Evolutionary conservation across 2,113 vertebrate species (phyloP), one percentile per base, ranked within the genome.

Genomic region (Tringa solitaria): DNA sequence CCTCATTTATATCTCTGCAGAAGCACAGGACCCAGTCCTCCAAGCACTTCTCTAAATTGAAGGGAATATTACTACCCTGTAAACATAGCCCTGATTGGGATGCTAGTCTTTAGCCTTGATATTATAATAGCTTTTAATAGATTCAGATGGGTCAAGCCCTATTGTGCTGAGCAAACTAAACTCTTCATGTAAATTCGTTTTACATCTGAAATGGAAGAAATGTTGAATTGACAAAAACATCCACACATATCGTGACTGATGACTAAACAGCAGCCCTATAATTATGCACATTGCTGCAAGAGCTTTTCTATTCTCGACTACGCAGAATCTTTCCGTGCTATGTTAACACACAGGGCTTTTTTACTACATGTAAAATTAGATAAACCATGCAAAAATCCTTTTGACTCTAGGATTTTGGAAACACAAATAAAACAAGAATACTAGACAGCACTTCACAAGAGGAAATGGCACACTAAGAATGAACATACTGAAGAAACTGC

Each of bases 241-340:
- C 70, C 61, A 61, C 69, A 56, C 16, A 1, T 60, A 70, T 24
- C 37, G 8, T 69, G 92, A 95, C 64, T 79, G 69, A 93, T 89
- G 92, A 93, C 92, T 96, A 91, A 96, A 90, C 45, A 89, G 80
- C 76, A 91, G 90, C 70, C 89, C 90, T 86, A 37, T 76, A 93
- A 95, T 95, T 92, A 92, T 45, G 83, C 64, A 82, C 33, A 75
- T 26, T 92, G 84, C 61, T 93, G 80, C 76, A 92, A 90, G 60
- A 91, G 48, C 85, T 87, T 72, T 89, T 93, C 87, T 54, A 15
- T 68, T 81, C 68, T 89, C 6, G 0, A 53, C 64, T 84, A 46
- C 1, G 0, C 76, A 75, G 64, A 91, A 64, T 53, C 51, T 13
- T 94, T 74, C 79, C 43, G 35, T 53, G n/a, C 68, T 67, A 14